Evolutionary conservation across 2,113 vertebrate genomes (phyloP).

Genomic region (Enhydra lutris): DNA sequence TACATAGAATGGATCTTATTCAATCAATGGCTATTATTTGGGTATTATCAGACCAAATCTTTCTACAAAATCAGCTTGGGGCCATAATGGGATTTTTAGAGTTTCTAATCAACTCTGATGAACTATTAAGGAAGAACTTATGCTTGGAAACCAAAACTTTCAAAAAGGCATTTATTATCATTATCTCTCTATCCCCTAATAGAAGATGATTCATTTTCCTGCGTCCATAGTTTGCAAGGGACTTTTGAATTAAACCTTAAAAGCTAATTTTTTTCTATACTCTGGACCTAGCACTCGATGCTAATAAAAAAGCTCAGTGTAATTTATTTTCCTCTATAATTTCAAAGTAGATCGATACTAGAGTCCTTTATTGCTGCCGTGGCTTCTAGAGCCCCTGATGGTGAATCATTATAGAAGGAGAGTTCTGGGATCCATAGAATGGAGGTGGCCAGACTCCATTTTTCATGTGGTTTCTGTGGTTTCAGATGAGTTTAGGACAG

Average conservation of each 20-base stretch:
- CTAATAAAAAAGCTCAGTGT: conserved; percentile 4
- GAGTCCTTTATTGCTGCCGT: not conserved
- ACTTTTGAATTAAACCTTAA: conserved; percentile 57
- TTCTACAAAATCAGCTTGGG: not conserved
- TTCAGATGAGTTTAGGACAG: not conserved
- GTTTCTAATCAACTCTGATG: not conserved
- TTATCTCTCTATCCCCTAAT: not conserved
- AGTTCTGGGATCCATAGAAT: not conserved
- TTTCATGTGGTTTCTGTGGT: conserved; percentile 24
- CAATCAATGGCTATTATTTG: not conserved
- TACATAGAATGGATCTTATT: not conserved
- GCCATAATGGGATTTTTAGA: not conserved
- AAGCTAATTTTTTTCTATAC: conserved; percentile 41
- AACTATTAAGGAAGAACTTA: not conserved
- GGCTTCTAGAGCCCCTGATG: not conserved
- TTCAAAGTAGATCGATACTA: conserved; percentile 28
- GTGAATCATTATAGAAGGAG: not conserved
- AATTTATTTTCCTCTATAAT: conserved; percentile 60
- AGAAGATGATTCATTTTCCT: not conserved
- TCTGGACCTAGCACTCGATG: not conserved
- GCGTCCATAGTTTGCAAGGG: not conserved
- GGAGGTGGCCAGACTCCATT: not conserved
- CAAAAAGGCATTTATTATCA: conserved; percentile 1
- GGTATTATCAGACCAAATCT: not conserved
- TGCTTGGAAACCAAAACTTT: not conserved